Percentiles rank a stretch among this genome's conserved stretches.
These are phyloP conservation scores for Drosophila athabasca DNA, from an alignment of 1,140 invertebrate genomes.

Conservation along the genomic window DNA sequence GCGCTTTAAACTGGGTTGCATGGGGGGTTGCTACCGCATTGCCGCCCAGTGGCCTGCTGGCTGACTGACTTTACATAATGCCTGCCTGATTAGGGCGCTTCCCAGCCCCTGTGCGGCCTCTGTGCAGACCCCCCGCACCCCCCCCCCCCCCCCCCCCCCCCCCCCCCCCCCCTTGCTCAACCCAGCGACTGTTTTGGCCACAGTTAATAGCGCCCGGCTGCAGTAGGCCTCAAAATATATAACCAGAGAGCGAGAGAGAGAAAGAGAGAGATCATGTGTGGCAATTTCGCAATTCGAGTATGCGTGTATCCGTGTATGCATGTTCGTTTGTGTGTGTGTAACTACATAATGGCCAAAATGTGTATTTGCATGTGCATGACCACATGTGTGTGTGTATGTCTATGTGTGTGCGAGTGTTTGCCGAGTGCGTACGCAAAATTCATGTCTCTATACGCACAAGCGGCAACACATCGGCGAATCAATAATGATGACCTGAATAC, in stretches of 20 bases:
- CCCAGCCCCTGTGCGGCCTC: conserved; percentile 11
- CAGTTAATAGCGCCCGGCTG: conserved; percentile 69
- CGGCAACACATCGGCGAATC: conserved; percentile 71
- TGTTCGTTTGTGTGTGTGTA: background rate
- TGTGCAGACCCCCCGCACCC: no score
- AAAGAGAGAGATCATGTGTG: conserved; percentile 42
- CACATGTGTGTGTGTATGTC: conserved; percentile 12
- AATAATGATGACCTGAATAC: conserved; percentile 83
- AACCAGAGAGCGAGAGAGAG: conserved; percentile 24
- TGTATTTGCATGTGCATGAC: conserved; percentile 27
- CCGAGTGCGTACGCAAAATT: conserved; percentile 75
- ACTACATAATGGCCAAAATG: conserved; percentile 50
- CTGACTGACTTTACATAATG: conserved; percentile 77
- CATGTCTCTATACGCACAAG: conserved; percentile 78
- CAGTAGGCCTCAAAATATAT: conserved; percentile 71
- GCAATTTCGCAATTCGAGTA: conserved; percentile 27
- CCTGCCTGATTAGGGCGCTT: conserved; percentile 66
- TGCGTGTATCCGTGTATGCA: background rate
- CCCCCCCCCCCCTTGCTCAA: background rate
- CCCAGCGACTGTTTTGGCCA: conserved; percentile 23
- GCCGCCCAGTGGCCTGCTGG: conserved; percentile 38
- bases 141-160: no score
- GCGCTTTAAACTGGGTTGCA: conserved; percentile 43
- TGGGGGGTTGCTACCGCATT: conserved; percentile 43
- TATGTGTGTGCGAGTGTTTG: conserved; percentile 29